Base-by-base conservation (phyloP, 2,888 invertebrate species). In the Pediacus dermestoides region DNA sequence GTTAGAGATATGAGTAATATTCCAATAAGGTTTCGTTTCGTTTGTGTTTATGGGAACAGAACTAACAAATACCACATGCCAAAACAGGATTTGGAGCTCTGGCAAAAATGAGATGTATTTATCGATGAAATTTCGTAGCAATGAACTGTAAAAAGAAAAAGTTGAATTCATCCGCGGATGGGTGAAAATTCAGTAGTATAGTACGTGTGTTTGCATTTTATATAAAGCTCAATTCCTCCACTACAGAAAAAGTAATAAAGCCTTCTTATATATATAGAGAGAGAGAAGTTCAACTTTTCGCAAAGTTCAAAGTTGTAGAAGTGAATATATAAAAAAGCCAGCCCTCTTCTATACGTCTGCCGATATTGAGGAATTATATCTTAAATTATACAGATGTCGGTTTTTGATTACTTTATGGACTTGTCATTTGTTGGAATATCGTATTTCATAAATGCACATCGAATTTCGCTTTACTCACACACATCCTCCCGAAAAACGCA, bases 201-300 rank as follows among this genome's bases (percentile, higher is more conserved):
- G n/a, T 50, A 58, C 53, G 53, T 53, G 50, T 55, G 53, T 56
- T 57, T 56, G 58, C 56, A 56, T 58, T 57, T 56, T 56, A 57
- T 53, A 57, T 56, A 53, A 55, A 56, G 53, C 58, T 52, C 50
- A 48, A 49, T 54, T 54, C 51, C 8, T 23, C 23, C 23, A 23
- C n/a, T 10, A 42, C 42, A 46, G 53, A 50, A 57, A 23, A 57
- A 53, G 55, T 55, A 59, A 57, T 58, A 59, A 58, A 57, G 57
- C 53, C 53, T 52, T 50, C 48, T 53, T 23, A 3, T 23, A 23
- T 23, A 23, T 23, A 23, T 23, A 23, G 9, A 23, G n/a, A 23
- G n/a, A 23, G n/a, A 23, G n/a, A 54, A 52, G 53, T 54, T 53
- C 50, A 49, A 37, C 46, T 50, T 43, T 38, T 23, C n/a, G 23